Evolutionary conservation across 2,797 vertebrate species (phyloP).

Genomic region (Oryzias sinensis): DNA sequence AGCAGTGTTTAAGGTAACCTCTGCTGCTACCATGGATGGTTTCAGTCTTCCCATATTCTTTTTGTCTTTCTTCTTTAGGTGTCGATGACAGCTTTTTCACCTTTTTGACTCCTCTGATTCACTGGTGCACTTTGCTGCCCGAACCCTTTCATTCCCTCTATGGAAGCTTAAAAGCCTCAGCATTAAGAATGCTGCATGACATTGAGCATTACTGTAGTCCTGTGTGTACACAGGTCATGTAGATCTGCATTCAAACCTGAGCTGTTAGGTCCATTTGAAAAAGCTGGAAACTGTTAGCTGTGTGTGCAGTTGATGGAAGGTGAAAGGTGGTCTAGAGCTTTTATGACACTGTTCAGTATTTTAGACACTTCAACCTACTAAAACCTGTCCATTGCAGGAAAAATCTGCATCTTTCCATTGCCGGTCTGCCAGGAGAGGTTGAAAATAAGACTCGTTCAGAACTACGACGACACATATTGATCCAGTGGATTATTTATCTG

Average conservation of each 20-base stretch:
- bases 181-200: background rate
- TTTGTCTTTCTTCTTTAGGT: background rate
- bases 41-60: too few relatives aligned
- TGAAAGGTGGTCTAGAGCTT: background rate
- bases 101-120: background rate
- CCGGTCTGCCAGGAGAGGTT: conserved; percentile 10
- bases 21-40: too few relatives aligned
- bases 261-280: background rate
- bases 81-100: background rate
- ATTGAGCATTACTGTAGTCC: background rate
- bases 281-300: too few relatives aligned
- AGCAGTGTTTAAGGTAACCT: too few relatives aligned
- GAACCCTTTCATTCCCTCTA: background rate
- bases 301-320: background rate
- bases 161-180: background rate
- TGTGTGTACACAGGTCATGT: background rate
- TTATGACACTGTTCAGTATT: background rate
- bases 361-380: conserved; percentile 5
- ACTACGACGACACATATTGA: conserved; percentile 69
- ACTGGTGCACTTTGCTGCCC: too few relatives aligned
- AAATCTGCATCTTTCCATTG: conserved; percentile 26
- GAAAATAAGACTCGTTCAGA: conserved; percentile 50
- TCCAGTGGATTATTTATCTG: conserved; percentile 65
- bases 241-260: too few relatives aligned
- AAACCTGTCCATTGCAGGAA: conserved; percentile 12